phyloP scores from a whole-genome alignment of 1,140 invertebrate genomes.

The Leptonema lineaticorne region DNA sequence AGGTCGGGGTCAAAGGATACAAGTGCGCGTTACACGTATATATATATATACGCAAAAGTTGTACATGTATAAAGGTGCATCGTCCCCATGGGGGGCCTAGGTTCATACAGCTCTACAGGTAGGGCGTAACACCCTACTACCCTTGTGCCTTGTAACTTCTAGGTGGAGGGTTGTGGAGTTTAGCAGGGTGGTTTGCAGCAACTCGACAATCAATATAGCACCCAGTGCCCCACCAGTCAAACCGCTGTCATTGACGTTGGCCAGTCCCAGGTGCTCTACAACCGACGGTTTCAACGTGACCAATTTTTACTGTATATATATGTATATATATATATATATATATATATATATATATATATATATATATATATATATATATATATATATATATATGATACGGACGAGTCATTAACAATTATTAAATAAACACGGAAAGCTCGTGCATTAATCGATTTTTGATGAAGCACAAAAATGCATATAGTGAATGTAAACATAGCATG shows the following conservation, averaged over 20 bases:
- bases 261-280: conserved; percentile 6
- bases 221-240: conserved; percentile 17
- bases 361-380: neutral
- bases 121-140: neutral
- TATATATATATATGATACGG: neutral
- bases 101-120: conserved; percentile 2
- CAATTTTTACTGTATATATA: neutral
- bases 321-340: neutral
- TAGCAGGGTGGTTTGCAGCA: neutral
- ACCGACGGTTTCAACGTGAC: too few relatives aligned
- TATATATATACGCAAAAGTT: neutral
- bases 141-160: neutral
- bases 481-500: too few relatives aligned
- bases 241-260: conserved; percentile 14
- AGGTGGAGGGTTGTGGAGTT: neutral
- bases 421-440: too few relatives aligned
- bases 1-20: too few relatives aligned
- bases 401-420: neutral
- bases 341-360: neutral
- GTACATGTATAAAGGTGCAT: neutral
- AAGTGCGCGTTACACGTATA: neutral
- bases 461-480: too few relatives aligned
- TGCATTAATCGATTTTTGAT: too few relatives aligned
- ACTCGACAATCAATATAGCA: conserved; percentile 23
- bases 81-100: neutral